These are phyloP conservation scores for Agonum fuliginosum DNA, from an alignment of 2,888 invertebrate genomes.

Conservation along the genomic window DNA sequence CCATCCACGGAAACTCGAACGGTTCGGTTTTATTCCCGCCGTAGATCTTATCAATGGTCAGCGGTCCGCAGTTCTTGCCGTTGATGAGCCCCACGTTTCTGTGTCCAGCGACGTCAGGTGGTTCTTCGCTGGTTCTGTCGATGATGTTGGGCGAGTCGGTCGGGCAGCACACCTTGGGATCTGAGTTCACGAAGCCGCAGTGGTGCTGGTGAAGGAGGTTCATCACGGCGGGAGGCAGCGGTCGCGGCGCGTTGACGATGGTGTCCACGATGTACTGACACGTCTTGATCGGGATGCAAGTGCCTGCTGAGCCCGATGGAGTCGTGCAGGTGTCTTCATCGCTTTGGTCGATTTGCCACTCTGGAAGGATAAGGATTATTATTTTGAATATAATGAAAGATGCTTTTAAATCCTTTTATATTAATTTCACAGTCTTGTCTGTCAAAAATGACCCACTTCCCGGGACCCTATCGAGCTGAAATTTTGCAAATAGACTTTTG, in stretches of 20 bases:
- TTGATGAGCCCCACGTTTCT: conserved; percentile 71
- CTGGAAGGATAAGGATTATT: conserved; percentile 61
- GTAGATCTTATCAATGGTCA: conserved; percentile 76
- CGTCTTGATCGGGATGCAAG: conserved; percentile 69
- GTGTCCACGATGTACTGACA: conserved; percentile 65
- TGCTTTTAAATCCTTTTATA: too few species aligned
- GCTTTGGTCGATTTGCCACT: conserved; percentile 63
- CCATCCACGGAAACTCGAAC: conserved; percentile 86
- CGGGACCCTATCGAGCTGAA: too few species aligned
- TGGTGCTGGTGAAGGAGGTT: conserved; percentile 64
- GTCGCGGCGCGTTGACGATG: conserved; percentile 62
- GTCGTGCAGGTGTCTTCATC: conserved; percentile 69
- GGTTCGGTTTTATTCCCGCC: conserved; percentile 78
- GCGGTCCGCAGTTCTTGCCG: conserved; percentile 75
- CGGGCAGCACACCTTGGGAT: conserved; percentile 78
- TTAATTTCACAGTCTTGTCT: too few species aligned
- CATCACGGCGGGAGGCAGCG: conserved; percentile 62
- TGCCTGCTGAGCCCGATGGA: conserved; percentile 68
- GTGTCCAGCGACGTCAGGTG: conserved; percentile 71
- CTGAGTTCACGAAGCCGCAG: conserved; percentile 72
- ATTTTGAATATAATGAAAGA: neutral
- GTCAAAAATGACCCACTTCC: too few species aligned
- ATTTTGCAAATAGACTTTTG: too few species aligned
- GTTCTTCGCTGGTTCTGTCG: conserved; percentile 58
- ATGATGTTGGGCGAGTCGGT: conserved; percentile 58